These are phyloP conservation scores for Vespertilio murinus DNA, from an alignment of 2,797 vertebrate genomes.

Conservation along the genomic window DNA sequence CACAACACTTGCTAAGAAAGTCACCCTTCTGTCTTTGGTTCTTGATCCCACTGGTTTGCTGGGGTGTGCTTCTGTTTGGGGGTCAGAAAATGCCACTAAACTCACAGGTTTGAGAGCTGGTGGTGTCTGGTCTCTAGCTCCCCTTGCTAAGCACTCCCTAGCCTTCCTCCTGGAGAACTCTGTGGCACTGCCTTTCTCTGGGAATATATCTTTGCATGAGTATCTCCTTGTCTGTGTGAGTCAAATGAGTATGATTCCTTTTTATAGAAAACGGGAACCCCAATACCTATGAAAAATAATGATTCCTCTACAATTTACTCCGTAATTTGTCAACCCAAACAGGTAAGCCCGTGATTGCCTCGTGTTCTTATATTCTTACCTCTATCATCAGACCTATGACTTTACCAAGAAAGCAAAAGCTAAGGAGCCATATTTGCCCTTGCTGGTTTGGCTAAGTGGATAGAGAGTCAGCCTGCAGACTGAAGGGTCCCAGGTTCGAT, in stretches of 20 bases:
- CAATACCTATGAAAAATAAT: not conserved
- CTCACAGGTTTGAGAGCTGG: not conserved
- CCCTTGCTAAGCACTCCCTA: not conserved
- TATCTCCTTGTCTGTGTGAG: slow-evolving; percentile 14
- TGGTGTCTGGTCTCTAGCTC: not conserved
- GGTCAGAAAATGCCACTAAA: not conserved
- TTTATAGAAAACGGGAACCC: slow-evolving; percentile 35
- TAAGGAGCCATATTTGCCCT: not conserved
- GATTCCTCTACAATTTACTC: slow-evolving; percentile 66
- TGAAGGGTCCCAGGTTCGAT: no score
- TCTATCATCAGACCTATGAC: not conserved
- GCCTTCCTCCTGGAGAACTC: not conserved
- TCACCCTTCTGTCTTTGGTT: not conserved
- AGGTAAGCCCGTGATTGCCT: slow-evolving; percentile 41
- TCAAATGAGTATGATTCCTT: not conserved
- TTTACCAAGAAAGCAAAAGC: slow-evolving; percentile 3
- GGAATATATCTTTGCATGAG: not conserved
- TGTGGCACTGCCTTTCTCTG: not conserved
- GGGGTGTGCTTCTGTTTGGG: not conserved
- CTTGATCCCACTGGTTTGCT: not conserved
- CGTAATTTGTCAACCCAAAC: slow-evolving; percentile 29
- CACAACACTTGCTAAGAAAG: not conserved
- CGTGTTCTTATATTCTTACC: not conserved
- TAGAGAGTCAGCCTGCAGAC: no score
- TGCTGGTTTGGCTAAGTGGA: no score